A percentile compares a stretch with the other conserved stretches of the same genome.
Conservation (phyloP, 2,888 invertebrate genomes). For the Ophonus ardosiacus region DNA sequence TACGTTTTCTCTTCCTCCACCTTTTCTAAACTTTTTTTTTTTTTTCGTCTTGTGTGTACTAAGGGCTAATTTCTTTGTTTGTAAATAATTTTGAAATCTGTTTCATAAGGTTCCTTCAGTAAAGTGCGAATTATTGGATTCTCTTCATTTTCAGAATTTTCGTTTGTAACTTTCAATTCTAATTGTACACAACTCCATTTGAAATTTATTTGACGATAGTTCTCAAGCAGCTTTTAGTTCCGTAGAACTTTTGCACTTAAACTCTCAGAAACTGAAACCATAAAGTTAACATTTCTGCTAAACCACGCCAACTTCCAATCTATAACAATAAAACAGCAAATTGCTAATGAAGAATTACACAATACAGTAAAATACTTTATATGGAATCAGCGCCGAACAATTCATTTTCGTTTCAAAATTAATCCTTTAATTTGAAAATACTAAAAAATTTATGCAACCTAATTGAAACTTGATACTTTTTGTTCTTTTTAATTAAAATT, state of each 20-base stretch:
- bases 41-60: too few relatives aligned
- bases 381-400: neutral
- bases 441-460: slow-evolving; percentile 13
- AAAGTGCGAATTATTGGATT: neutral
- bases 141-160: neutral
- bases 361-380: neutral
- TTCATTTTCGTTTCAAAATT: slow-evolving; percentile 15
- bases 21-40: too few relatives aligned
- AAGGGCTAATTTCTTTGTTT: too few relatives aligned
- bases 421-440: slow-evolving; percentile 28
- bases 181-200: neutral
- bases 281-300: slow-evolving; percentile 1
- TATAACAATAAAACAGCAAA: neutral
- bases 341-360: neutral
- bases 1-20: too few relatives aligned
- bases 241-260: neutral
- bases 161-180: neutral
- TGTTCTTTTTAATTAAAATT: slow-evolving; percentile 43
- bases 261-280: neutral
- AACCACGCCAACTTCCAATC: neutral
- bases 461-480: slow-evolving; percentile 14
- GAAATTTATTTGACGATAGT: slow-evolving; percentile 1
- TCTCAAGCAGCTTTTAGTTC: neutral
- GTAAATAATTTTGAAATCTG: too few relatives aligned
- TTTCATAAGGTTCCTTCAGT: too few relatives aligned